A percentile compares a stretch with the other conserved stretches of the same genome.
Evolutionary conservation across 2,888 invertebrate genomes (phyloP).

Genomic region (Hirtodrosophila trivittata): DNA sequence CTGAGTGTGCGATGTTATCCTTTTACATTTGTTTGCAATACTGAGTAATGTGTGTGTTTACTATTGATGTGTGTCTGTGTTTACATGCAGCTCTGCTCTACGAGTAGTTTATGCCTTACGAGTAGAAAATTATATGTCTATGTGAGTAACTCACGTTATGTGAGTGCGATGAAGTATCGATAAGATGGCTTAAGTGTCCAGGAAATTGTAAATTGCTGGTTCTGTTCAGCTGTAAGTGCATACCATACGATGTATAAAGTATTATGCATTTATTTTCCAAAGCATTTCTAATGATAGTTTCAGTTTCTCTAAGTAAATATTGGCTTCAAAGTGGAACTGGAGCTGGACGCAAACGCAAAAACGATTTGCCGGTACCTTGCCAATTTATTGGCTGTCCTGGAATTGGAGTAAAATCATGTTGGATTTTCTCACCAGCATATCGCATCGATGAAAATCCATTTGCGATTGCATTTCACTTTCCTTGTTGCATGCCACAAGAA

Average conservation of each 20-base stretch:
- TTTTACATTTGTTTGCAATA: constrained; percentile 71
- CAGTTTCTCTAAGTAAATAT: constrained; percentile 56
- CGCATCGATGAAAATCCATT: not conserved
- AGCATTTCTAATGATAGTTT: constrained; percentile 49
- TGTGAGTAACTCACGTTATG: constrained; percentile 20
- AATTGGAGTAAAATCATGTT: constrained; percentile 14
- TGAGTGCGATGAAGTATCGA: constrained; percentile 63
- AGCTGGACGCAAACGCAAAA: not conserved
- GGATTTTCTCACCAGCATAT: constrained; percentile 21
- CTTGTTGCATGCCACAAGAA: constrained; percentile 33
- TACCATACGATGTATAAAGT: constrained; percentile 5
- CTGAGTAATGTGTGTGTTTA: constrained; percentile 79
- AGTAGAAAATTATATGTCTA: constrained; percentile 59
- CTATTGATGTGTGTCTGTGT: constrained; percentile 49
- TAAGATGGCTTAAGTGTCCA: constrained; percentile 49
- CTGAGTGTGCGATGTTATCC: constrained; percentile 66
- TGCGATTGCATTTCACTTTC: constrained; percentile 48
- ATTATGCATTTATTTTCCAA: constrained; percentile 28
- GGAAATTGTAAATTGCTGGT: constrained; percentile 76
- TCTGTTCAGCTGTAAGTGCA: constrained; percentile 11
- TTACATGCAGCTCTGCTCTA: too few relatives aligned
- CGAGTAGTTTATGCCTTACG: too few relatives aligned
- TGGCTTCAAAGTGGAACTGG: constrained; percentile 22
- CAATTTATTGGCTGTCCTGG: constrained; percentile 43
- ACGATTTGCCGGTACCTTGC: too few relatives aligned